phyloP scores from a whole-genome alignment of 2,113 vertebrate genomes.

The Psilopsiagon aurifrons region DNA sequence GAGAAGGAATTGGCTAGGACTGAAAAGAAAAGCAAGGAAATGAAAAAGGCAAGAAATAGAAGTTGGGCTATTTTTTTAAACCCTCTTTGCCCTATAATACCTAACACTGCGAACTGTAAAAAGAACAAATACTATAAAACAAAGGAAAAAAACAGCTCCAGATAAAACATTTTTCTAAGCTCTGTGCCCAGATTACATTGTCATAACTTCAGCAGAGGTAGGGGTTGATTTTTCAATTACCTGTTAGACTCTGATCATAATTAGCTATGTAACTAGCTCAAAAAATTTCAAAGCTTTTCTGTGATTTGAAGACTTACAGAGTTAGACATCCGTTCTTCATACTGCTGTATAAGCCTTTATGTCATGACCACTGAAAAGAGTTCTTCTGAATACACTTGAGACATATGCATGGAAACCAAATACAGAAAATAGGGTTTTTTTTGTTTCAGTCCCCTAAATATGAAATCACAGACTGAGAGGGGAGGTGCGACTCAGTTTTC shows the following conservation, averaged over 20 bases:
- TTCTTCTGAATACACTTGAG: not conserved
- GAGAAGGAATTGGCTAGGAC: not conserved
- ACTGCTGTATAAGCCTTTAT: not conserved
- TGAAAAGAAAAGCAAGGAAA: constrained; percentile 36
- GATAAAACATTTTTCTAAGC: not conserved
- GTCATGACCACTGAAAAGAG: not conserved
- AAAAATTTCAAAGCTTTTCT: not conserved
- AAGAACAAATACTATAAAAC: not conserved
- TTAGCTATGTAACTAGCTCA: not conserved
- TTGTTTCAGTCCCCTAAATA: constrained; percentile 8
- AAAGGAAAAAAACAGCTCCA: not conserved
- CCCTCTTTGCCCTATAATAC: not conserved
- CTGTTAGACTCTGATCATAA: not conserved
- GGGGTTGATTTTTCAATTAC: not conserved
- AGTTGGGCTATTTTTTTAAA: not conserved
- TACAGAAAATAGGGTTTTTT: not conserved
- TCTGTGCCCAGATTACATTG: not conserved
- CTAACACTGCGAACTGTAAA: not conserved
- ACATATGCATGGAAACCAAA: not conserved
- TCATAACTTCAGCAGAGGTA: not conserved
- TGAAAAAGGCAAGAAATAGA: constrained; percentile 14
- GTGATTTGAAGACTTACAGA: not conserved
- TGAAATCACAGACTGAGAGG: not conserved
- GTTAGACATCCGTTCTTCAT: not conserved
- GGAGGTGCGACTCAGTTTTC: not conserved